phyloP scores from a whole-genome alignment of 2,888 invertebrate species.

The Pilophorus perplexus region DNA sequence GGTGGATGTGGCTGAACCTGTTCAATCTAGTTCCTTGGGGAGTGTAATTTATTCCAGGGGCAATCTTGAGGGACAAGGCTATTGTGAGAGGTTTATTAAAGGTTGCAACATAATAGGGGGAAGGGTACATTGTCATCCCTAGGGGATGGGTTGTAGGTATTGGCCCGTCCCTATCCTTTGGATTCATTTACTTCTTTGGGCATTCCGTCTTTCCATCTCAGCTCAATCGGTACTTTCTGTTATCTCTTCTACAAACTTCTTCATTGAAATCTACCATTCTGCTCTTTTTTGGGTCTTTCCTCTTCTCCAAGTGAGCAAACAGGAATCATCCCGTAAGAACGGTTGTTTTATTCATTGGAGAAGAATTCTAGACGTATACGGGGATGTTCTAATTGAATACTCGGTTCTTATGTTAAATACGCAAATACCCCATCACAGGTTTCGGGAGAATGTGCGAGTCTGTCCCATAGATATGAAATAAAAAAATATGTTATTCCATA shows the following conservation, averaged over 20 bases:
- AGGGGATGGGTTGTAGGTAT: conserved; percentile 19
- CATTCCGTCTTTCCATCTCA: neutral
- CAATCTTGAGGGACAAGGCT: conserved; percentile 33
- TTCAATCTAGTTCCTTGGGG: conserved; percentile 32
- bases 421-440: too few species aligned
- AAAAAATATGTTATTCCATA: too few species aligned
- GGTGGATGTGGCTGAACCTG: too few species aligned
- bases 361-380: too few species aligned
- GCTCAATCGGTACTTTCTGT: too few species aligned
- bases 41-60: conserved; percentile 33
- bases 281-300: conserved; percentile 1
- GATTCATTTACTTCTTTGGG: conserved; percentile 23
- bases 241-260: conserved; percentile 20
- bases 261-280: neutral
- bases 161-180: conserved; percentile 5
- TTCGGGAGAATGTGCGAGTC: too few species aligned
- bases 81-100: conserved; percentile 39
- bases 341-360: too few species aligned
- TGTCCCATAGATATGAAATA: too few species aligned
- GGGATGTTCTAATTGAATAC: too few species aligned
- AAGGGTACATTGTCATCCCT: conserved; percentile 29
- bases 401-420: too few species aligned
- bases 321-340: too few species aligned
- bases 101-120: conserved; percentile 28
- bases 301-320: too few species aligned